Conservation (phyloP, 1,140 invertebrate genomes). For the Zaprionus gabonicus region DNA sequence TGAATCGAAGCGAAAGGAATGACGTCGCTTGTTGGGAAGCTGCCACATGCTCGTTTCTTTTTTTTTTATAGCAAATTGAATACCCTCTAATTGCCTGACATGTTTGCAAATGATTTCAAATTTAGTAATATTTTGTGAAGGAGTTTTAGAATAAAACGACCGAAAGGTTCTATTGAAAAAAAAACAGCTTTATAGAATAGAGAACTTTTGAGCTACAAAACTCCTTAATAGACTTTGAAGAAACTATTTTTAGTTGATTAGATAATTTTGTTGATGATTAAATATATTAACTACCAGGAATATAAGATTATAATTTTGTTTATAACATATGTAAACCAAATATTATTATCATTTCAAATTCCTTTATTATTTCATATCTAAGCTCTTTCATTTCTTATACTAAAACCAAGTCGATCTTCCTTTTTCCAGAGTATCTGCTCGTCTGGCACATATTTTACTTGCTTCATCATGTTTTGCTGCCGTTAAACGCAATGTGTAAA, state of each 20-base stretch:
- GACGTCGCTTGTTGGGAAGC: not conserved
- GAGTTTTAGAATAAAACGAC: too few relatives aligned
- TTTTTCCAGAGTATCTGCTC: slow-evolving; percentile 2
- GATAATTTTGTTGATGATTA: too few relatives aligned
- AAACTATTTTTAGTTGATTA: too few relatives aligned
- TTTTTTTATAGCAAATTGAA: not conserved
- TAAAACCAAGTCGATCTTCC: not conserved
- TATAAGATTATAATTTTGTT: too few relatives aligned
- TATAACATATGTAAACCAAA: too few relatives aligned
- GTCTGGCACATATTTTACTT: slow-evolving; percentile 2
- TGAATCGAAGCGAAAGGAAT: not conserved
- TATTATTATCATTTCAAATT: too few relatives aligned
- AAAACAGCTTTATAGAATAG: not conserved
- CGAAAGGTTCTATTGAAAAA: not conserved
- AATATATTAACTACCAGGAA: too few relatives aligned
- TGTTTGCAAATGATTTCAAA: not conserved
- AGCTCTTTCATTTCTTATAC: not conserved
- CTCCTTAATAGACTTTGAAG: not conserved
- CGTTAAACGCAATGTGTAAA: slow-evolving; percentile 20
- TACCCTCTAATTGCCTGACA: slow-evolving; percentile 1
- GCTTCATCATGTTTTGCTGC: not conserved
- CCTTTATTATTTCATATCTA: not conserved
- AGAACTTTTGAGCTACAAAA: not conserved
- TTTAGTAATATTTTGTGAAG: not conserved
- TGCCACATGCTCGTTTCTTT: not conserved